Conservation (phyloP, 1,140 invertebrate genomes). For the Hyles vespertilio region DNA sequence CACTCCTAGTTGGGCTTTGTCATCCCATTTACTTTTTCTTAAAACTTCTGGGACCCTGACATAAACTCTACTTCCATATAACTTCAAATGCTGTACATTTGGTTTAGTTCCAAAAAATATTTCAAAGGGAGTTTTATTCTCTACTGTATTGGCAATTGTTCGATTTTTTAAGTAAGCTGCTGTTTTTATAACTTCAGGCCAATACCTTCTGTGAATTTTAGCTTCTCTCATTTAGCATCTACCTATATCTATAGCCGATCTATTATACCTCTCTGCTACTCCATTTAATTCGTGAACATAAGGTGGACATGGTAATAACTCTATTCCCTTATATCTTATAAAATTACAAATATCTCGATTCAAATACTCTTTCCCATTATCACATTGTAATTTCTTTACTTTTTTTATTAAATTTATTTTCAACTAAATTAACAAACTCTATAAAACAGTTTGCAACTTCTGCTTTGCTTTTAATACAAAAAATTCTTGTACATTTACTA, state of each 20-base stretch:
- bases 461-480: constrained; percentile 44
- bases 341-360: constrained; percentile 50
- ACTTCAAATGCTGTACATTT: constrained; percentile 42
- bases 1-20: constrained; percentile 37
- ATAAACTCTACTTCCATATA: constrained; percentile 43
- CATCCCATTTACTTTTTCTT: constrained; percentile 47
- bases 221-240: constrained; percentile 40
- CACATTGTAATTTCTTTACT: constrained; percentile 44
- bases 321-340: constrained; percentile 39
- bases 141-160: constrained; percentile 42
- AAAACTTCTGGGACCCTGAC: constrained; percentile 38
- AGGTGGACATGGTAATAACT: constrained; percentile 44
- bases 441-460: constrained; percentile 38
- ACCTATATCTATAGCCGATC: constrained; percentile 36
- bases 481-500: constrained; percentile 46
- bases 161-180: constrained; percentile 34
- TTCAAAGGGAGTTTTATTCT: constrained; percentile 28
- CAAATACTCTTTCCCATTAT: constrained; percentile 56
- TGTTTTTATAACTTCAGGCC: constrained; percentile 40
- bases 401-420: constrained; percentile 46
- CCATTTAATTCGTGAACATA: constrained; percentile 59
- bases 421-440: constrained; percentile 41
- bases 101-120: constrained; percentile 50
- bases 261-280: constrained; percentile 50
- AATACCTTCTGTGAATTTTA: constrained; percentile 40